A percentile compares a stretch with the other conserved stretches of the same genome.
These are phyloP conservation scores for Thalassophryne amazonica DNA, from an alignment of 2,797 vertebrate species.

Conservation along the genomic window DNA sequence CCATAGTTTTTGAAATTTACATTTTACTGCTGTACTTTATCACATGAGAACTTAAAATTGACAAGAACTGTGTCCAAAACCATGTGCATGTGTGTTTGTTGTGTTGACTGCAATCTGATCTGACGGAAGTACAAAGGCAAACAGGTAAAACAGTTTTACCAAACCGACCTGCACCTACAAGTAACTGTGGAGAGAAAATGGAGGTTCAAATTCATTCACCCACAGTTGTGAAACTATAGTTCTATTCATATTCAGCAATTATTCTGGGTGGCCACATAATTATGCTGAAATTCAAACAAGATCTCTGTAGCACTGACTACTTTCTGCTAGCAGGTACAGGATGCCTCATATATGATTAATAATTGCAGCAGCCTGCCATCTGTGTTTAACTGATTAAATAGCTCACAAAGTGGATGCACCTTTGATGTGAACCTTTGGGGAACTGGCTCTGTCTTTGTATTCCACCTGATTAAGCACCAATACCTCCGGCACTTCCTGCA, in stretches of 20 bases:
- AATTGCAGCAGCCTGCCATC: conserved; percentile 83
- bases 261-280: conserved; percentile 60
- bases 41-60: too few relatives aligned
- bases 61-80: too few relatives aligned
- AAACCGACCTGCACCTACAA: too few relatives aligned
- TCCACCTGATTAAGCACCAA: conserved; percentile 83
- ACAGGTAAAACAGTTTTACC: too few relatives aligned
- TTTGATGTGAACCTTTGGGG: conserved; percentile 83
- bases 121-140: too few relatives aligned
- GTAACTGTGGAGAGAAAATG: conserved; percentile 25
- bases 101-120: too few relatives aligned
- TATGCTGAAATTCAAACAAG: conserved; percentile 75
- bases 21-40: too few relatives aligned
- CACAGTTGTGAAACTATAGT: conserved; percentile 32
- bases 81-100: too few relatives aligned
- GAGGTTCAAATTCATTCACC: conserved; percentile 35
- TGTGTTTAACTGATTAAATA: conserved; percentile 86
- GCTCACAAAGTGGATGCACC: conserved; percentile 81
- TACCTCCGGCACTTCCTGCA: conserved; percentile 66
- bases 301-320: conserved; percentile 79
- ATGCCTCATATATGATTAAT: conserved; percentile 83
- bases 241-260: conserved; percentile 54
- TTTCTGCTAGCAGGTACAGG: conserved; percentile 78
- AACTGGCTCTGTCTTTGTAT: conserved; percentile 71
- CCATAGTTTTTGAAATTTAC: too few relatives aligned